Percentiles rank a stretch among this genome's conserved stretches.
Conservation (phyloP, 1,140 invertebrate species). For the Procambarus virginalis region DNA sequence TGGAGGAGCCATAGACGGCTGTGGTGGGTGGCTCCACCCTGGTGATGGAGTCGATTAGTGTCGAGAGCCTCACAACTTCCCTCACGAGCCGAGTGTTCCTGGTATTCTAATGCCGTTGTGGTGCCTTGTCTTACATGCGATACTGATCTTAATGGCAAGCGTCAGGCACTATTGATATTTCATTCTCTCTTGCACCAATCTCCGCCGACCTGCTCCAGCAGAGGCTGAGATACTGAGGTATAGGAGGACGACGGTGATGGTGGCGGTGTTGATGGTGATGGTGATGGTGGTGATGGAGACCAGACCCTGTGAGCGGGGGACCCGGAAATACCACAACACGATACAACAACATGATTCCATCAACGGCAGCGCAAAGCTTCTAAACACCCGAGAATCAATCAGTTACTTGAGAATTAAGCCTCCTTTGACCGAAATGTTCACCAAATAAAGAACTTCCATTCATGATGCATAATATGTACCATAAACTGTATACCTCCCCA, state of each 20-base stretch:
- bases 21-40: not conserved
- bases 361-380: too few relatives aligned
- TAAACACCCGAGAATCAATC: too few relatives aligned
- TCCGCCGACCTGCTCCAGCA: too few relatives aligned
- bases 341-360: too few relatives aligned
- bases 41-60: constrained; percentile 10
- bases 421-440: too few relatives aligned
- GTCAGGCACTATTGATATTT: constrained; percentile 20
- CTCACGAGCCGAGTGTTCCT: constrained; percentile 22
- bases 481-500: too few relatives aligned
- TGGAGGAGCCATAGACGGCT: not conserved
- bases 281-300: not conserved
- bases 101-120: constrained; percentile 30
- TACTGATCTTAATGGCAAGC: not conserved
- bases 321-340: too few relatives aligned
- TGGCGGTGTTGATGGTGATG: not conserved
- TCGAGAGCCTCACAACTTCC: not conserved
- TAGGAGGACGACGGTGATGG: not conserved
- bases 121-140: not conserved
- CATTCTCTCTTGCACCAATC: constrained; percentile 19
- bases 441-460: too few relatives aligned
- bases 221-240: too few relatives aligned
- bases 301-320: too few relatives aligned
- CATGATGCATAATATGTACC: too few relatives aligned
- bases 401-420: too few relatives aligned